Conservation (phyloP, 2,888 invertebrate species). For the Baronia brevicornis region DNA sequence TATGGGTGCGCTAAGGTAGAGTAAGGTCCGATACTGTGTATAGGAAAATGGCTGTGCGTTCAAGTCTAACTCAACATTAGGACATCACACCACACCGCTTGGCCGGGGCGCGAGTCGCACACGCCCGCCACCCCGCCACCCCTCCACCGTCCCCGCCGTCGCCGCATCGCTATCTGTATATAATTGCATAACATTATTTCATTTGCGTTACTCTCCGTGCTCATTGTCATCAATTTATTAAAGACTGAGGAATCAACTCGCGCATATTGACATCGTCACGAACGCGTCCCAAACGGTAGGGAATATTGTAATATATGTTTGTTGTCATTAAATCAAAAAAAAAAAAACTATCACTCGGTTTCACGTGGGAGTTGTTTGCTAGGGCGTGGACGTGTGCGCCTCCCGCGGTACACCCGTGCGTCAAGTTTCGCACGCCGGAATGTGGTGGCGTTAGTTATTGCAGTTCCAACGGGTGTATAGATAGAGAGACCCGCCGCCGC, state of each 20-base stretch:
- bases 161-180: slow-evolving; percentile 54
- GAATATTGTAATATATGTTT: slow-evolving; percentile 59
- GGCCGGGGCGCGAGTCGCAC: slow-evolving; percentile 24
- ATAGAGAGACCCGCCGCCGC: too few relatives aligned
- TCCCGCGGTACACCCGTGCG: slow-evolving; percentile 26
- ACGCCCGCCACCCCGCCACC: slow-evolving; percentile 18
- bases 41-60: slow-evolving; percentile 69
- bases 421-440: background rate
- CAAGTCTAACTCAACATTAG: slow-evolving; percentile 59
- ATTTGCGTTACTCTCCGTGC: slow-evolving; percentile 69
- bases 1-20: slow-evolving; percentile 52
- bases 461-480: slow-evolving; percentile 1
- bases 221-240: slow-evolving; percentile 75
- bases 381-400: slow-evolving; percentile 32
- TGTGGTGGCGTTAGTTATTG: background rate
- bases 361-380: slow-evolving; percentile 37
- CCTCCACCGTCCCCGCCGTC: slow-evolving; percentile 18
- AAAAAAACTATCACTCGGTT: slow-evolving; percentile 42
- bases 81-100: slow-evolving; percentile 38
- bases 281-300: slow-evolving; percentile 59
- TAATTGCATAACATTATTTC: slow-evolving; percentile 70
- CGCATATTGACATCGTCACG: slow-evolving; percentile 72
- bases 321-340: slow-evolving; percentile 37
- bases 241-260: slow-evolving; percentile 75
- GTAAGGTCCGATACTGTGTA: slow-evolving; percentile 58